Evolutionary conservation across 2,797 vertebrate species (phyloP), one percentile per base, ranked within the genome.

Genomic region (Falco novaeseelandiae): DNA sequence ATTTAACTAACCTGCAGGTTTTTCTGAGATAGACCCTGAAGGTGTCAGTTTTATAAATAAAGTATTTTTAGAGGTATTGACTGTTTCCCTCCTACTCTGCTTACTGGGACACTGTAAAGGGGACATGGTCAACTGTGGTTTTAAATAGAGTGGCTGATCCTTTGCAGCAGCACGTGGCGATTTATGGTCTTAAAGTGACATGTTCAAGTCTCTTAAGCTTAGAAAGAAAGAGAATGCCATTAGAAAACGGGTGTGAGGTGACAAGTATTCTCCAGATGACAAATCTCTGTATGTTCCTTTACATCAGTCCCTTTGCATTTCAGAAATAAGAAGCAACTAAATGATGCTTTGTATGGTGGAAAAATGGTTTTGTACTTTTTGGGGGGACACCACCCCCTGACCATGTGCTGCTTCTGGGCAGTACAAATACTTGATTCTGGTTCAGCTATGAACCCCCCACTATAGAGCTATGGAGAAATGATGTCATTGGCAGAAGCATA

Each of bases 301-400:
- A 22, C 61, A 46, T 46, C 51, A 8, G 44, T 34, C 54, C 51
- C 54, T 61, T 51, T 12, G 44, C 27, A 5, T n/a, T 2, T 29
- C 57, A 48, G 80, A 52, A 40, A 46, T 2, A 6, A 27, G 46
- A 32, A 63, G 38, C 0, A 5, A 12, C 52, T 25, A 9, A 51
- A 27, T 5, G 42, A 8, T 66, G 36, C 17, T 93, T 51, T 83
- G 20, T 48, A 1, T 18, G 23, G 38, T 69, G 9, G 38, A 7
- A 78, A n/a, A 77, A 17, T 1, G 6, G 2, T 12, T 79, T 74
- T 34, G 52, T 74, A 10, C 9, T 1, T 61, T 51, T 55, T 13
- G 1, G 1, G 20, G 44, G 14, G 3, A 22, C 6, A 5, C 2
- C 17, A 34, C 23, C 29, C 25, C 19, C 22, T 40, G 30, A 21